Evolutionary conservation across 2,888 invertebrate species (phyloP).

Genomic region (Orchesella flavescens): DNA sequence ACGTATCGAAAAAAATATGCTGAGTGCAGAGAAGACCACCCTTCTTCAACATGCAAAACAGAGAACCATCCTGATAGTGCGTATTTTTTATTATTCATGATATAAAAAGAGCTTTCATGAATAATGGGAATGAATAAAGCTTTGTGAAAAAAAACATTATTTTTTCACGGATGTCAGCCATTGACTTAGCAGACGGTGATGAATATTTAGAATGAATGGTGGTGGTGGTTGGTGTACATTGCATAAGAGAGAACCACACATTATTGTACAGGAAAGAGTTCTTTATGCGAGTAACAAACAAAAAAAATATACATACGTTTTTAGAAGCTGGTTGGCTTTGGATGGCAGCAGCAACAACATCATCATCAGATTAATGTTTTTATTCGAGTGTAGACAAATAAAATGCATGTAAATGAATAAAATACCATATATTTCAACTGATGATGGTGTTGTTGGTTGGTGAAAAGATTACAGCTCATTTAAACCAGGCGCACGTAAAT

Average conservation of each 20-base stretch:
- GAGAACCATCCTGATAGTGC: conserved; percentile 22
- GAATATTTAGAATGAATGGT: conserved; percentile 38
- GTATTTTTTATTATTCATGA: conserved; percentile 53
- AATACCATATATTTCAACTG: conserved; percentile 35
- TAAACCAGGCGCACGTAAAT: conserved; percentile 34
- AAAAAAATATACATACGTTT: too few relatives aligned
- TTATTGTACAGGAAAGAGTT: neutral
- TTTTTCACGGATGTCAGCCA: conserved; percentile 66
- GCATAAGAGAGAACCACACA: neutral
- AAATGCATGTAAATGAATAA: conserved; percentile 20
- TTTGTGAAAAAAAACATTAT: conserved; percentile 49
- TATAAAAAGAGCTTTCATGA: conserved; percentile 47
- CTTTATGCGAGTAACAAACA: too few relatives aligned
- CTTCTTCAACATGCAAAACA: conserved; percentile 40
- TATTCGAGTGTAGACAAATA: conserved; percentile 34
- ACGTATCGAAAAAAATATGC: conserved; percentile 32
- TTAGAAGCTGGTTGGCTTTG: neutral
- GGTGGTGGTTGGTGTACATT: neutral
- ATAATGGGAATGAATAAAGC: conserved; percentile 57
- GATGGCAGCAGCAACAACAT: conserved; percentile 32
- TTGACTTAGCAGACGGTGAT: conserved; percentile 61
- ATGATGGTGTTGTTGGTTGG: neutral
- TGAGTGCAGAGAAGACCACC: neutral
- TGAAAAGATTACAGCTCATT: conserved; percentile 56
- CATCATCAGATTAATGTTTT: conserved; percentile 58